Evolutionary conservation across 2,797 vertebrate species (phyloP).

Genomic region (Pseudochirops corinnae): DNA sequence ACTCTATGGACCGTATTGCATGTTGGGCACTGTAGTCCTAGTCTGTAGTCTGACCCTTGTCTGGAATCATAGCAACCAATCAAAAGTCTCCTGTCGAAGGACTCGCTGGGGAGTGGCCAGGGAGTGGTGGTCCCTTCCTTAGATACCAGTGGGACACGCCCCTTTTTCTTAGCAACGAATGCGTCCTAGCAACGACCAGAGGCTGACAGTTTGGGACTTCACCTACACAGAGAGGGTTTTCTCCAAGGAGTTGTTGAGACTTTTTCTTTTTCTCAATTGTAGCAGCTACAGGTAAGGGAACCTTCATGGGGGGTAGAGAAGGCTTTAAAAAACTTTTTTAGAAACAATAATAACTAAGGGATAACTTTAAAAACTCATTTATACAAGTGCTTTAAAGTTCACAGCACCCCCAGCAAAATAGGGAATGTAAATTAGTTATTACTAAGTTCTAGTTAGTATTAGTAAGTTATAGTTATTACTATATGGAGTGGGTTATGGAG

Average conservation of each 20-base stretch:
- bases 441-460: not conserved
- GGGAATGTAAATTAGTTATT: not conserved
- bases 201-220: not conserved
- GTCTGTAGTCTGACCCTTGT: not conserved
- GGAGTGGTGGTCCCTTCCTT: conserved; percentile 37
- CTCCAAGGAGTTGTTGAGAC: conserved; percentile 1
- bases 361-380: conserved; percentile 4
- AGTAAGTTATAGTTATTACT: not conserved
- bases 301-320: conserved; percentile 19
- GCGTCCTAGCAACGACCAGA: conserved; percentile 61
- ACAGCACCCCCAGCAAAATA: not conserved
- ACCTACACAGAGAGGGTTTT: conserved; percentile 43
- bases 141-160: not conserved
- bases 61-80: conserved; percentile 56
- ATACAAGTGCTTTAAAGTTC: not conserved
- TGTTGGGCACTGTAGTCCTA: not conserved
- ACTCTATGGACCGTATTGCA: rapidly evolving
- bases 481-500: not conserved
- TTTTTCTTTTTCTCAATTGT: conserved; percentile 8
- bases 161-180: conserved; percentile 66
- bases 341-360: not conserved
- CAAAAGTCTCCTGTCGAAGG: conserved; percentile 8
- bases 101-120: not conserved
- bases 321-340: not conserved
- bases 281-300: conserved; percentile 69